A percentile compares a stretch with the other conserved stretches of the same genome.
phyloP scores from a whole-genome alignment of 2,113 vertebrate genomes.

The Callionymus lyra region DNA sequence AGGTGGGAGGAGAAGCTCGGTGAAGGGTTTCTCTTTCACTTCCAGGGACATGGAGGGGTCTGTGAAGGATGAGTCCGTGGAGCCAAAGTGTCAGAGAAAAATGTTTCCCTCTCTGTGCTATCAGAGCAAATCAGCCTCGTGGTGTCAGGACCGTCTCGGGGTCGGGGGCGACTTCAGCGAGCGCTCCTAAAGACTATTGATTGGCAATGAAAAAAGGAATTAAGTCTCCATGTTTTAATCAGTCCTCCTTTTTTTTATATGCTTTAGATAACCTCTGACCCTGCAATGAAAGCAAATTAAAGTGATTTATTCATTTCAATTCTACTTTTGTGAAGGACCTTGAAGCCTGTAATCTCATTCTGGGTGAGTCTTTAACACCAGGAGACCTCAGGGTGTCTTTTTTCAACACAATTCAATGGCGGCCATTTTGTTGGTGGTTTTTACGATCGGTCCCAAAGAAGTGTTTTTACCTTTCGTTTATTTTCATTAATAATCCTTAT shows the following conservation, averaged over 20 bases:
- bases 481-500: too few species aligned
- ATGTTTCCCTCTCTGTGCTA: conserved; percentile 10
- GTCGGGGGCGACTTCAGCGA: too few species aligned
- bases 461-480: too few species aligned
- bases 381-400: conserved; percentile 16
- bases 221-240: conserved; percentile 49
- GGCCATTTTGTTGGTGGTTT: conserved; percentile 3
- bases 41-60: conserved; percentile 5
- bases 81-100: conserved; percentile 46
- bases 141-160: background rate
- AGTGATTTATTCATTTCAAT: conserved; percentile 28
- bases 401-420: conserved; percentile 22
- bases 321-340: conserved; percentile 44
- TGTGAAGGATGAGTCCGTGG: conserved; percentile 43
- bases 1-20: conserved; percentile 2
- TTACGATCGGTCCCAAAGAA: too few species aligned
- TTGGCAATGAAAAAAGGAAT: conserved; percentile 36
- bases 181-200: too few species aligned
- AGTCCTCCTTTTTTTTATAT: conserved; percentile 19
- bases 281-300: conserved; percentile 41
- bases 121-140: conserved; percentile 2
- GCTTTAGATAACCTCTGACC: conserved; percentile 56
- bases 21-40: conserved; percentile 1
- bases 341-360: conserved; percentile 36
- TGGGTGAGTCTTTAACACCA: conserved; percentile 19